These are phyloP conservation scores for Vanessa tameamea DNA, from an alignment of 1,140 invertebrate species.

Conservation along the genomic window DNA sequence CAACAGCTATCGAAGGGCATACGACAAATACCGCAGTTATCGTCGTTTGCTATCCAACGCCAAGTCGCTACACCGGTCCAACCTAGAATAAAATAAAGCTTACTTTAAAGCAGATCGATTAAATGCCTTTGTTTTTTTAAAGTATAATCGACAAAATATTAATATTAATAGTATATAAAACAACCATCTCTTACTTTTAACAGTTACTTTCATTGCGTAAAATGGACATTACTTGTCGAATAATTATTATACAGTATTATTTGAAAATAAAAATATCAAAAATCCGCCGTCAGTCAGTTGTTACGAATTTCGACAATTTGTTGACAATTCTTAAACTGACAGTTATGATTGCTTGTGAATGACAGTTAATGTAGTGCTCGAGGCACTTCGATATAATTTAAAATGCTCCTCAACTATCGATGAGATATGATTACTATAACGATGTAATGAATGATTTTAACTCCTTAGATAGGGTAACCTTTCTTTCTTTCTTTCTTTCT, in stretches of 20 bases:
- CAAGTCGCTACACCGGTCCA: constrained; percentile 98
- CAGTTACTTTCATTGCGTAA: constrained; percentile 69
- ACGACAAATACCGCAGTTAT: constrained; percentile 99
- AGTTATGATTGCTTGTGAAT: no score
- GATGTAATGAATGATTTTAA: no score
- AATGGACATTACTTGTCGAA: constrained; percentile 18
- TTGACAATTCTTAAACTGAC: no score
- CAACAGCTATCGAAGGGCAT: constrained; percentile 99
- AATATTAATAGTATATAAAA: background rate
- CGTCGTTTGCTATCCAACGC: constrained; percentile 99
- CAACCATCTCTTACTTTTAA: constrained; percentile 63
- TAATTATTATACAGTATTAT: background rate
- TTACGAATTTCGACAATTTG: no score
- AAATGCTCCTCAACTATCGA: no score
- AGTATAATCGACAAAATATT: background rate
- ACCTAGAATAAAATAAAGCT: constrained; percentile 74
- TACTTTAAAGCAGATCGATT: background rate
- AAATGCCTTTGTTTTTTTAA: background rate
- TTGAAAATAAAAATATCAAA: background rate
- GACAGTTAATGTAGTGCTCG: no score
- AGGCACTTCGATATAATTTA: no score
- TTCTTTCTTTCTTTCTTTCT: no score
- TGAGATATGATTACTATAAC: no score
- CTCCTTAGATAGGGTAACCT: no score
- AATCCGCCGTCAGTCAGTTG: no score